Percentiles rank a stretch among this genome's conserved stretches.
These are phyloP conservation scores for Gila robusta DNA, from an alignment of 2,797 vertebrate genomes.

Conservation along the genomic window DNA sequence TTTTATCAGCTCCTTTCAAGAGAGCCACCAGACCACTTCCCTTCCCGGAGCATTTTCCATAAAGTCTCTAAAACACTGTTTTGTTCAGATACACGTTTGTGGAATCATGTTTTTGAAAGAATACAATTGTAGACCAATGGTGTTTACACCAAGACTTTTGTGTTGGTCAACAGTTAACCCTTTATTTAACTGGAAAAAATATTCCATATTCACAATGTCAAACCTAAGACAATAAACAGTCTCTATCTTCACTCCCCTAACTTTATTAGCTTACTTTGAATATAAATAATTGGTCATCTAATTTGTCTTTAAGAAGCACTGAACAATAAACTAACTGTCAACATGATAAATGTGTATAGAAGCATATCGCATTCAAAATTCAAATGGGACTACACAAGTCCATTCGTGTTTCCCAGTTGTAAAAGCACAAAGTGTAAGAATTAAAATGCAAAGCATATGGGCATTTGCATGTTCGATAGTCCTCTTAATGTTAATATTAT, in stretches of 20 bases:
- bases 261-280: background rate
- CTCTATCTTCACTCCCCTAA: background rate
- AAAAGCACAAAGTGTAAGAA: background rate
- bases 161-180: background rate
- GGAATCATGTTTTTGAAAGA: background rate
- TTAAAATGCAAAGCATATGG: conserved; percentile 3
- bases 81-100: background rate
- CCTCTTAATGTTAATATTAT: too few relatives aligned
- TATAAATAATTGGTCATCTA: background rate
- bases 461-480: background rate
- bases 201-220: background rate
- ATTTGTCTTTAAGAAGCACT: background rate
- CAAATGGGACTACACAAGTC: too few relatives aligned
- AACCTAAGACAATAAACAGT: background rate
- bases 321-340: background rate
- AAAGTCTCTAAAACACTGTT: background rate
- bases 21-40: background rate
- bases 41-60: background rate
- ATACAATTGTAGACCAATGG: background rate
- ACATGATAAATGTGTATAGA: background rate
- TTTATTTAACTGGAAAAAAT: background rate
- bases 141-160: background rate
- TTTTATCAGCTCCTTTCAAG: conserved; percentile 24
- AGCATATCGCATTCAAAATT: background rate
- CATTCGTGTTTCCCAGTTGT: background rate